A percentile compares a stretch with the other conserved stretches of the same genome.
phyloP scores from a whole-genome alignment of 2,888 invertebrate species.

The Anorthoa munda region DNA sequence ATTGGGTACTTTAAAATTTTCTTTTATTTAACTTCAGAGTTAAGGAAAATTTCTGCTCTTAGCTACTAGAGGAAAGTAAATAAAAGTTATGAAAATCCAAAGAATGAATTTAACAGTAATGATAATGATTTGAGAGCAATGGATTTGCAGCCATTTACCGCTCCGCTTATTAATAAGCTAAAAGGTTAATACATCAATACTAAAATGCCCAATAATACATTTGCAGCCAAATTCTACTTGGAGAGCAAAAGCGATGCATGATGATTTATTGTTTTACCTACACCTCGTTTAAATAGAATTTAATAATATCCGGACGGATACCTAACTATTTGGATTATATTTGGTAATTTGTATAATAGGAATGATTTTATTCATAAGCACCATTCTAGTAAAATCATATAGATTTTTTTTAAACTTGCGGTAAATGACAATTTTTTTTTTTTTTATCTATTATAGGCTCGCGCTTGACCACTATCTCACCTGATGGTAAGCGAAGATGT shows the following conservation, averaged over 20 bases:
- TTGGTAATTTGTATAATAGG: not conserved
- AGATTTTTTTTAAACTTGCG: too few species aligned
- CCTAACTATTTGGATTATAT: not conserved
- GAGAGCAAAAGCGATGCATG: slow-evolving; percentile 16
- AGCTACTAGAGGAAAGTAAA: not conserved
- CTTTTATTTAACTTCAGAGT: not conserved
- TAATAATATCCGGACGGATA: not conserved
- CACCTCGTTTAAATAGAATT: slow-evolving; percentile 1
- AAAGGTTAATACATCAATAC: slow-evolving; percentile 29
- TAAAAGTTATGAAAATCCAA: not conserved
- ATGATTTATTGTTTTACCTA: slow-evolving; percentile 9
- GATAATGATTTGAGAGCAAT: not conserved
- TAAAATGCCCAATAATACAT: slow-evolving; percentile 35
- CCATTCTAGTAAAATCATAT: too few species aligned
- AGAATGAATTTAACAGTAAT: not conserved
- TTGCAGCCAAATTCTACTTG: slow-evolving; percentile 12
- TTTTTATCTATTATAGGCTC: too few species aligned
- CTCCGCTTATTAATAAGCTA: slow-evolving; percentile 12
- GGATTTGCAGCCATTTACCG: slow-evolving; percentile 12
- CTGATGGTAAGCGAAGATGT: too few species aligned
- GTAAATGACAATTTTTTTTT: too few species aligned
- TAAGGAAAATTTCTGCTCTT: not conserved
- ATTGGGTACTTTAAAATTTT: not conserved
- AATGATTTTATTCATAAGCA: not conserved
- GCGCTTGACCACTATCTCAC: too few species aligned